phyloP scores from a whole-genome alignment of 2,888 invertebrate species.

The Tuta absoluta region DNA sequence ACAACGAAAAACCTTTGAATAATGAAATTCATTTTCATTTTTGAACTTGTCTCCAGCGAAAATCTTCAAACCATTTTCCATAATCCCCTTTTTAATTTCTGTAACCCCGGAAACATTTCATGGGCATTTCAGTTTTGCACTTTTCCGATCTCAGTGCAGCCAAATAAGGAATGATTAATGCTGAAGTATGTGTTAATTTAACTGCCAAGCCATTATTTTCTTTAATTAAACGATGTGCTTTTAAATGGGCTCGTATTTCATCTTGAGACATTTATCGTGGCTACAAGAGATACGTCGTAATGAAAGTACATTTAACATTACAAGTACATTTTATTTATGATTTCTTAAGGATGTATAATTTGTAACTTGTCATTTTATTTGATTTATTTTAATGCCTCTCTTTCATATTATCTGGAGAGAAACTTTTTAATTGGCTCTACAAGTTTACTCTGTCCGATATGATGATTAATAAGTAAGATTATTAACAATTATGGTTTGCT shows the following conservation, averaged over 20 bases:
- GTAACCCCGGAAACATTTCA: neutral
- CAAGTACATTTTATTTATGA: neutral
- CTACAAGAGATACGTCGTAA: neutral
- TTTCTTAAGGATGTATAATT: neutral
- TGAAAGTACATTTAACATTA: neutral
- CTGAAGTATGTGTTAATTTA: neutral
- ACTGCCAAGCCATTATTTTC: neutral
- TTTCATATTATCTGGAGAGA: too few relatives aligned
- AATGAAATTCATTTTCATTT: too few relatives aligned
- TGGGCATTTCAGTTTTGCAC: neutral
- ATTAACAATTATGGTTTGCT: too few relatives aligned
- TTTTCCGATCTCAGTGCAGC: neutral
- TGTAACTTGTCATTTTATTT: neutral
- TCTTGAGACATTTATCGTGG: neutral
- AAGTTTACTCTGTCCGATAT: neutral
- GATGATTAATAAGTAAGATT: too few relatives aligned
- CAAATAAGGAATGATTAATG: neutral
- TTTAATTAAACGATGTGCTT: neutral
- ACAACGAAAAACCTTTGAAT: too few relatives aligned
- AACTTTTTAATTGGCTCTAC: neutral
- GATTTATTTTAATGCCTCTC: neutral
- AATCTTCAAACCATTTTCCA: too few relatives aligned
- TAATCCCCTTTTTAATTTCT: neutral
- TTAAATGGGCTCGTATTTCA: conserved; percentile 1
- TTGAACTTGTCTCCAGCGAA: too few relatives aligned